phyloP scores from a whole-genome alignment of 1,140 invertebrate species.

The Macrobrachium rosenbergii region DNA sequence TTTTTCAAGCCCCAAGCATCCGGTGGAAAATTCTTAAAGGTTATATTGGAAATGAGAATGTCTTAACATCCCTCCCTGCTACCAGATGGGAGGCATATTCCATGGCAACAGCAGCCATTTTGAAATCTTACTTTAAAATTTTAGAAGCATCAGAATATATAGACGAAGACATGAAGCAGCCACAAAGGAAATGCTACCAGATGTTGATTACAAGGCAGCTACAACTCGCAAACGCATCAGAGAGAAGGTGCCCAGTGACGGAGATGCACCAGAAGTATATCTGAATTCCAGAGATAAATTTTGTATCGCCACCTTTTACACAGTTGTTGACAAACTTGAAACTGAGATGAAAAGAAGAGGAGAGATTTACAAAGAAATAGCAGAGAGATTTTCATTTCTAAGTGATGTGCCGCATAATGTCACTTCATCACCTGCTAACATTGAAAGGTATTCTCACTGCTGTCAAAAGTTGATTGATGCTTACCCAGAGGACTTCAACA shows the following conservation, averaged over 20 bases:
- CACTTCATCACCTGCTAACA: not conserved
- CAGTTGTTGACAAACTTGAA: not conserved
- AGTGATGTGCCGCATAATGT: not conserved
- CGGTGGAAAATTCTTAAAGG: too few species aligned
- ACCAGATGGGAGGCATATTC: too few species aligned
- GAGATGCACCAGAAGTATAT: too few species aligned
- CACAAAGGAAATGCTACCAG: not conserved
- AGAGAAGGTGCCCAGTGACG: too few species aligned
- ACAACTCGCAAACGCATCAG: too few species aligned
- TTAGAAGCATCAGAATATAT: too few species aligned
- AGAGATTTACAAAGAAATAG: not conserved
- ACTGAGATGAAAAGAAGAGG: not conserved
- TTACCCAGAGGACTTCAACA: not conserved
- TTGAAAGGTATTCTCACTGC: not conserved
- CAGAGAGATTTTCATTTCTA: not conserved
- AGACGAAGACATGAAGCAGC: slow-evolving; percentile 1
- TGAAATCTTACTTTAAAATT: too few species aligned
- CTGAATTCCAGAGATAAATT: not conserved
- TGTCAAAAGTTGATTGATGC: not conserved
- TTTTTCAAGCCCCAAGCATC: too few species aligned
- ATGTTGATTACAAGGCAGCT: too few species aligned
- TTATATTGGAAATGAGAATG: too few species aligned
- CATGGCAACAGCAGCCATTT: too few species aligned
- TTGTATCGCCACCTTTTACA: not conserved
- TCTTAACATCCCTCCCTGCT: too few species aligned